Base-by-base conservation (phyloP, 2,888 invertebrate genomes). In the Conchocele bisecta region DNA sequence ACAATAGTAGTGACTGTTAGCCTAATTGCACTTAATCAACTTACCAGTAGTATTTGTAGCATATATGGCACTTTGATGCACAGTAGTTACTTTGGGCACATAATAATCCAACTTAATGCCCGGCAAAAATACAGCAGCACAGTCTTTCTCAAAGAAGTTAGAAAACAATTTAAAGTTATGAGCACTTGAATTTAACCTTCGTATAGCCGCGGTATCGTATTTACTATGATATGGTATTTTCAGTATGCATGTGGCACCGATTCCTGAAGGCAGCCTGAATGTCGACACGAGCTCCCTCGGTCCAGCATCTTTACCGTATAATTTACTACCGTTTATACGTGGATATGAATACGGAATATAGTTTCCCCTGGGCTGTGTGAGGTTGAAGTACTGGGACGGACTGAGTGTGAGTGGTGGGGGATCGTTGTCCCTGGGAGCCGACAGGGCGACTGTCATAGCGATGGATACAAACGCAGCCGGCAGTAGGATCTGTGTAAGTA, bases 171-270 rank as follows among this genome's bases (percentile, higher is more conserved):
- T 13, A 35, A 48, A 37, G 0, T 22, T 58, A 17, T 22, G 44
- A 15, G 33, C 17, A 33, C 42, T 39, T 9, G 11, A 2, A 13
- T 51, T 51, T 24, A 28, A 9, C 9, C 20, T 3, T n/a, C 17
- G 3, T 1, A 39, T 24, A 24, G 17, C 29, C n/a, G 39, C 51
- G 17, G 11, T 9, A 13, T 48, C 41, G 50, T 28, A 56, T 22
- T 20, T 20, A 31, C 80, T 83, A 61, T 85, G 81, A 60, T 77
- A 85, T 6, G 87, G 85, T 31, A 84, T 77, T 48, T 85, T 87
- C 5, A 92, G 68, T 17, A 91, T 85, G 81, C 92, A 92, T 5
- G 90, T 91, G 6, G 91, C 89, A 15, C 91, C 91, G 0, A 92
- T 79, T 3, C 92, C 92, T 11, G 91, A 90, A 1, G 91, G 89